Evolutionary conservation across 2,113 vertebrate species (phyloP).

Genomic region (Marmota monax): DNA sequence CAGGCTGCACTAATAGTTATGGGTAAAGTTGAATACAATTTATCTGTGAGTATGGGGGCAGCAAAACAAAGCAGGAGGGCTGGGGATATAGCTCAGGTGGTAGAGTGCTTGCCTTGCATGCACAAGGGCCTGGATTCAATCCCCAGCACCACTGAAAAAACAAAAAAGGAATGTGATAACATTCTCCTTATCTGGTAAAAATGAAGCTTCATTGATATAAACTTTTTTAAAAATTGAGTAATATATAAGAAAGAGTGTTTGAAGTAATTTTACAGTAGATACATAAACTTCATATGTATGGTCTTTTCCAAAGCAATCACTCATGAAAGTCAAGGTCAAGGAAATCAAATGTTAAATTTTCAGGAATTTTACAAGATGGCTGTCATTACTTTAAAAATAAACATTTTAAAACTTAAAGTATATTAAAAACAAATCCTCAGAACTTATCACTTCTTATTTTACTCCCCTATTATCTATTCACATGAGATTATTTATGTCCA

Average conservation of each 20-base stretch:
- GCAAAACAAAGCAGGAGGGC: neutral
- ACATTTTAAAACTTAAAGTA: conserved; percentile 31
- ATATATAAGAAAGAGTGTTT: neutral
- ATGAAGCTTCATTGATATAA: conserved; percentile 17
- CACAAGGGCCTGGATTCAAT: too few species aligned
- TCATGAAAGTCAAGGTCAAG: neutral
- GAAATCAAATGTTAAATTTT: conserved; percentile 43
- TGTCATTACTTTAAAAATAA: neutral
- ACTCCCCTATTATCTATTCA: neutral
- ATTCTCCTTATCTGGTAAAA: conserved; percentile 45
- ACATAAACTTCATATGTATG: neutral
- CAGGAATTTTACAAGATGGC: conserved; percentile 9
- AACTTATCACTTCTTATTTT: conserved; percentile 29
- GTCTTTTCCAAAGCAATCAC: neutral
- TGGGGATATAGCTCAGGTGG: too few species aligned
- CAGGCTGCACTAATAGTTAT: neutral
- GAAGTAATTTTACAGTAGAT: neutral
- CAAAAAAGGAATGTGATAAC: neutral
- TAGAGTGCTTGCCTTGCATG: too few species aligned
- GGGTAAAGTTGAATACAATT: neutral
- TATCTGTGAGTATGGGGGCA: neutral
- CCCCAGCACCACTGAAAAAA: too few species aligned
- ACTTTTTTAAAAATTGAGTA: conserved; percentile 35
- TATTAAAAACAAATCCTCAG: conserved; percentile 41
- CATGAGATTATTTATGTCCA: neutral